These are phyloP conservation scores for Luffia ferchaultella DNA, from an alignment of 2,888 invertebrate genomes.

Conservation along the genomic window DNA sequence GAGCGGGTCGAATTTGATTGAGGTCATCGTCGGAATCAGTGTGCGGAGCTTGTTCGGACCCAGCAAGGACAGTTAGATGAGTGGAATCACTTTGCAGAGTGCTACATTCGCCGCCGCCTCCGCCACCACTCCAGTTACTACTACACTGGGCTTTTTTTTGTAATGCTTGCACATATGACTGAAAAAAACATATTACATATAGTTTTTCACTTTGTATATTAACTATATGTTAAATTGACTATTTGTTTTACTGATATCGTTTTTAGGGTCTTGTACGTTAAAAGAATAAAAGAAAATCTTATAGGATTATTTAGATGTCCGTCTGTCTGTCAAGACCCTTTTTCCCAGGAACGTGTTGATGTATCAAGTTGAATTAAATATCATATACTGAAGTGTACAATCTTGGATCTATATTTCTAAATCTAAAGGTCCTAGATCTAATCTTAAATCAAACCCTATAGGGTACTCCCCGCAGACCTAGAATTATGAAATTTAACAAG, in stretches of 20 bases:
- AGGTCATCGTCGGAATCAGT: conserved; percentile 69
- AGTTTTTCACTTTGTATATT: background rate
- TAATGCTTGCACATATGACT: conserved; percentile 83
- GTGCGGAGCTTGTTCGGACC: conserved; percentile 65
- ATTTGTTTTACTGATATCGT: background rate
- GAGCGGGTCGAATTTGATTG: conserved; percentile 3
- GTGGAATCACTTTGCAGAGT: conserved; percentile 82
- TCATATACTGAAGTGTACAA: too few relatives aligned
- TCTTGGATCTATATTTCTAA: too few relatives aligned
- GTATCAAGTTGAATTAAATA: too few relatives aligned
- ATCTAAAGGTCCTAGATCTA: too few relatives aligned
- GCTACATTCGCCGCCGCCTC: conserved; percentile 74
- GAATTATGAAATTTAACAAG: too few relatives aligned
- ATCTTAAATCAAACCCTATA: too few relatives aligned
- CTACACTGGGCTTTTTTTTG: conserved; percentile 76
- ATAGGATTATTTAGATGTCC: too few relatives aligned
- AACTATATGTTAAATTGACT: background rate
- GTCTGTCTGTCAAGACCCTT: too few relatives aligned
- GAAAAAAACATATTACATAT: conserved; percentile 13
- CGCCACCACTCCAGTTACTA: conserved; percentile 60
- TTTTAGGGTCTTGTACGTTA: background rate
- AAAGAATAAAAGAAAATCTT: background rate
- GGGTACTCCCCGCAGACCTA: too few relatives aligned
- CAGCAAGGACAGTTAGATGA: conserved; percentile 79
- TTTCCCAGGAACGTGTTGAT: too few relatives aligned